A percentile compares a stretch with the other conserved stretches of the same genome.
These are phyloP conservation scores for Lasioglossum baleicum DNA, from an alignment of 1,140 invertebrate species.

Conservation along the genomic window DNA sequence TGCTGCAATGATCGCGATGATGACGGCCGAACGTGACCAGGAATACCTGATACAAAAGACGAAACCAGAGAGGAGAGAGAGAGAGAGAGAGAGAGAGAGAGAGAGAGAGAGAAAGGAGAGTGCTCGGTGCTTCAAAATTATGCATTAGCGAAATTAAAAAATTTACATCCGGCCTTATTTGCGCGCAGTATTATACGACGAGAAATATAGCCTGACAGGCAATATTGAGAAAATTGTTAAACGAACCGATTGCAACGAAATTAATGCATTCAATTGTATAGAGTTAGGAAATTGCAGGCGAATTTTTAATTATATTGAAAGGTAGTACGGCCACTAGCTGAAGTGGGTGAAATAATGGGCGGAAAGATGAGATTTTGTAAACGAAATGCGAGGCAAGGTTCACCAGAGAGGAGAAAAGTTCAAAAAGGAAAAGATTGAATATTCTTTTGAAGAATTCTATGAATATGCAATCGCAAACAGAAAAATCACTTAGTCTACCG, in stretches of 20 bases:
- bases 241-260: conserved; percentile 7
- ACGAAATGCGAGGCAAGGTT: too few relatives aligned
- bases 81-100: too few relatives aligned
- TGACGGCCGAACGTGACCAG: background rate
- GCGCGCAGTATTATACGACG: background rate
- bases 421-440: background rate
- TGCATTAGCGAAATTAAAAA: conserved; percentile 39
- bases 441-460: background rate
- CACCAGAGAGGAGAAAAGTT: background rate
- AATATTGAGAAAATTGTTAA: background rate
- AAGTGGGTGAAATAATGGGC: background rate
- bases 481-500: background rate
- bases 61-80: background rate
- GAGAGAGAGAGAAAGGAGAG: background rate
- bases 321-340: background rate
- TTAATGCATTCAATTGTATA: conserved; percentile 30
- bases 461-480: background rate
- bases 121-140: background rate
- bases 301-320: conserved; percentile 30
- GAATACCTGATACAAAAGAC: background rate
- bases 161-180: conserved; percentile 16
- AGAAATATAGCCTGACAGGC: background rate
- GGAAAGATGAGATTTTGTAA: background rate
- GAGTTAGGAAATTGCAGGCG: conserved; percentile 2
- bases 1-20: background rate